Evolutionary conservation across 2,888 invertebrate genomes (phyloP), one percentile per base, ranked within the genome.

Genomic region (Pteria penguin): DNA sequence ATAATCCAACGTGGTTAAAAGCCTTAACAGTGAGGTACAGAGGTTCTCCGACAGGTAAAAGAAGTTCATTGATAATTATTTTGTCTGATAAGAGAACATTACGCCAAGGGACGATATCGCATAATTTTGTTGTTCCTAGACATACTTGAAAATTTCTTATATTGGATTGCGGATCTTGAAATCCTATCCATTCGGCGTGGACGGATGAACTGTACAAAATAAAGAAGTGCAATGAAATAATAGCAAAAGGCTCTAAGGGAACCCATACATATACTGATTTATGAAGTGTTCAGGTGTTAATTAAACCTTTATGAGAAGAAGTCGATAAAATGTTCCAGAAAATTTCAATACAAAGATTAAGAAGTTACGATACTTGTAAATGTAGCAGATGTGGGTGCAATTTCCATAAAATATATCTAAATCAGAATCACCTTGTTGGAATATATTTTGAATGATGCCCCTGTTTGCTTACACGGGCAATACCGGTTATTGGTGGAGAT

Each of bases 401-500:
- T n/a, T n/a, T n/a, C n/a, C n/a, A n/a, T n/a, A n/a, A n/a, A n/a
- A 18, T 45, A 45, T 45, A 45, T 45, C 45, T 45, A 45, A 18
- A 45, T 45, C n/a, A n/a, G n/a, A n/a, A n/a, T n/a, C 67, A 82
- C 82, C 61, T 58, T 31, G 74, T 65, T n/a, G 65, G 58, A 5
- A 65, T 67, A 62, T 71, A 82, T 70, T 55, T 68, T 52, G 57
- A 52, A 55, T 80, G 79, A 2, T 57, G 22, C 5, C 36, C 63
- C 22, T 36, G 62, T 4, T 75, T 32, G 3, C 80, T 79, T 4
- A 80, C 76, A 24, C 54, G 71, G 8, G 84, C 84, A 11, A 75
- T 54, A 3, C 86, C 86, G 27, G 72, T 57, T 5, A 82, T 69
- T 11, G 86, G 86, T 4, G 86, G 83, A 2, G 84, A 83, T 61